phyloP scores from a whole-genome alignment of 2,888 invertebrate genomes.

The Plagiodera versicolora region DNA sequence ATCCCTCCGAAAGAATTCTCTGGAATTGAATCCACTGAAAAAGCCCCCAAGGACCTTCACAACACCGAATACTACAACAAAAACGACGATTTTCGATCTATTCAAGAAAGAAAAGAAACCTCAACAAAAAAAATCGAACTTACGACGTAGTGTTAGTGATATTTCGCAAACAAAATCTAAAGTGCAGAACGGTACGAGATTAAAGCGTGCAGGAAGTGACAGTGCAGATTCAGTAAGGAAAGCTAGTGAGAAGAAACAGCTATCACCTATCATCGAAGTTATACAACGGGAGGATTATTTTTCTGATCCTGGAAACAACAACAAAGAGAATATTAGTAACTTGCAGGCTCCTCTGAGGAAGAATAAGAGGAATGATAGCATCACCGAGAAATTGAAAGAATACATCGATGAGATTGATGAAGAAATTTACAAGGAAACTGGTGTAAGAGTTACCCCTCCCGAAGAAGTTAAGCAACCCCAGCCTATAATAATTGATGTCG shows the following conservation, averaged over 20 bases:
- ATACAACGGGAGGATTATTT: conserved; percentile 71
- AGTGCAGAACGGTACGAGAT: conserved; percentile 21
- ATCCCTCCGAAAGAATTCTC: conserved; percentile 56
- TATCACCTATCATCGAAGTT: conserved; percentile 80
- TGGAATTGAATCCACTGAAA: conserved; percentile 56
- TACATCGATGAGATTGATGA: conserved; percentile 51
- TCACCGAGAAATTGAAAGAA: conserved; percentile 49
- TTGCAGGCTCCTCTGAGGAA: conserved; percentile 32
- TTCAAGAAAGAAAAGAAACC: conserved; percentile 65
- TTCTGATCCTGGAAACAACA: conserved; percentile 19
- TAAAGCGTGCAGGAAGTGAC: conserved; percentile 58
- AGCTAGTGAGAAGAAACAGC: conserved; percentile 64
- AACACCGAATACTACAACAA: conserved; percentile 49
- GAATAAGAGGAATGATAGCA: conserved; percentile 39
- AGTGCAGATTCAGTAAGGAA: conserved; percentile 42
- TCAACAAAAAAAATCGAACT: conserved; percentile 58
- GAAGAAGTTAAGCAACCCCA: conserved; percentile 36
- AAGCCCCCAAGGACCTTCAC: conserved; percentile 55
- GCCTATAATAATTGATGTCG: conserved; percentile 53
- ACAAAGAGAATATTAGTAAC: conserved; percentile 29
- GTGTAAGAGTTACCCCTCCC: conserved; percentile 36
- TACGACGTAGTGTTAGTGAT: conserved; percentile 57
- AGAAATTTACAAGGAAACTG: conserved; percentile 48
- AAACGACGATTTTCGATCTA: conserved; percentile 68
- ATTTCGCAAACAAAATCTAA: conserved; percentile 64